Evolutionary conservation across 2,113 vertebrate genomes (phyloP), one percentile per base, ranked within the genome.

Genomic region (Corythoichthys intestinalis): DNA sequence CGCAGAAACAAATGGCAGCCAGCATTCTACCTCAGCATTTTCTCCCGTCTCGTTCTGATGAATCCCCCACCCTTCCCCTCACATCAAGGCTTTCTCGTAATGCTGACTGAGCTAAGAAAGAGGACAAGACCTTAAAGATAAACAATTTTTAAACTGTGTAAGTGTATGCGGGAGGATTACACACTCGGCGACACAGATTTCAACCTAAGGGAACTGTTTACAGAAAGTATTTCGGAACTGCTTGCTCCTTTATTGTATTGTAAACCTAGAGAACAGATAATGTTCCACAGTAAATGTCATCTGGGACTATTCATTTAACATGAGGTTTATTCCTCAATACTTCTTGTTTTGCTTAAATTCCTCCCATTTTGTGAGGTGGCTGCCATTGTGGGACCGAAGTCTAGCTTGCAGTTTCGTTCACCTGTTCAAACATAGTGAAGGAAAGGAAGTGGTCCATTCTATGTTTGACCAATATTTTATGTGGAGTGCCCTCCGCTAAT

Each of bases 351-450:
- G 50, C 39, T 90, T 91, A 91, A 89, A 90, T 20, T 10, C 0
- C 38, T 38, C 15, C 41, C 52, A 65, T 67, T 65, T 83, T 84
- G 81, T 85, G 80, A 86, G 83, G 82, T 81, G 67, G 84, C 79
- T 70, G 66, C 62, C 78, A 73, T 75, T 65, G 70, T 87, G 87
- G 85, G 86, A 87, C 74, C 38, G 49, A 74, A 60, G 82, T 83
- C 87, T 78, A 81, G 89, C 87, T 90, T 89, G 91, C 91, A 91
- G 71, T 91, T 92, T 93, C 72, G 37, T 77, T 92, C 92, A 92
- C 91, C 92, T 93, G 91, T 91, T 74, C 74, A 93, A 93, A 93
- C 92, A 93, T 66, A 20, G 4, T 37, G 47, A 63, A 69, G 61
- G 35, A 81, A 60, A 89, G 90, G 90, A 91, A 91, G 88, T 86